Evolutionary conservation across 2,888 invertebrate species (phyloP), one percentile per base, ranked within the genome.

Genomic region (Petrophora chlorosata): DNA sequence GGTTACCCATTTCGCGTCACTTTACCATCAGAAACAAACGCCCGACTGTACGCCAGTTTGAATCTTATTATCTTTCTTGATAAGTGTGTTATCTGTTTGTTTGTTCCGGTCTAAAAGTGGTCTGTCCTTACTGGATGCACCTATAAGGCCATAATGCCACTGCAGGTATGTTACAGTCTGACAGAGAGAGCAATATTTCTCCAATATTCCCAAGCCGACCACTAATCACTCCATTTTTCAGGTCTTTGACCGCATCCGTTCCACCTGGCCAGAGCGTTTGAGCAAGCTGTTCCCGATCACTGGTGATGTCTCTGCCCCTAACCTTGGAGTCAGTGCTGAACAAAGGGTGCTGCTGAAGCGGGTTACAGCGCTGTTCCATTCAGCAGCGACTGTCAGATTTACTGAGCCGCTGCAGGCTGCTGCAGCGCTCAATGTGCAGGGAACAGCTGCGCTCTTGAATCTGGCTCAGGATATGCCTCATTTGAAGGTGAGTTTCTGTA

Each of bases 321-420:
- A 93, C 54, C 84, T 96, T 15, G 96, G 96, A 5, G 92, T 97
- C 35, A 92, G 91, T 47, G 79, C 90, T 0, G 90, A 92, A 3
- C 95, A 96, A 71, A 92, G 92, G 40, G 82, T 84, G 28, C 83
- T 92, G 53, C 77, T 96, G 9, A 91, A 93, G 3, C 92, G 93
- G 33, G 95, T 98, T 8, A 94, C 96, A 23, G 92, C 97, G 8
- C 96, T 99, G 41, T 97, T 99, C 82, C 99, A 99, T 80, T 96
- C 97, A 13, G 99, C 99, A 0, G 99, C 99, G 0, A 99, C 99
- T 0, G 97, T 99, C 10, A 94, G 95, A 65, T 99, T 99, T 78
- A 96, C 98, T 65, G 99, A 99, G 74, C 94, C 95, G 0, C 91
- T 99, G 15, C 95, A 95, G 79, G 92, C 95, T 1, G 97, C 99